These are phyloP conservation scores for Rhodophaea formosa DNA, from an alignment of 2,888 invertebrate genomes.

Conservation along the genomic window DNA sequence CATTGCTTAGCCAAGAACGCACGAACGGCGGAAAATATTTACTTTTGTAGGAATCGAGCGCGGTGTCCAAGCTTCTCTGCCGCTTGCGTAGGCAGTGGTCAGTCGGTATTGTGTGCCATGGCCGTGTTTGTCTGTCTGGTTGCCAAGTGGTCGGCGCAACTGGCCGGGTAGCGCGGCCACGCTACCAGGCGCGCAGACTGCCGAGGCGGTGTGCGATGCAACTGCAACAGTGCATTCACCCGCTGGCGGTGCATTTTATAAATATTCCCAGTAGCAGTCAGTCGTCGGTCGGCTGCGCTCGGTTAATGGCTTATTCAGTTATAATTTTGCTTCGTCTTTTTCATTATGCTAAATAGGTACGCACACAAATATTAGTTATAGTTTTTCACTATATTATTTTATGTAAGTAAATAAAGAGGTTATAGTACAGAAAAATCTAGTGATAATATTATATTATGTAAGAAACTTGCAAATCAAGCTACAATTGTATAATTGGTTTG, in stretches of 20 bases:
- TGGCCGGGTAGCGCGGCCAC: constrained; percentile 60
- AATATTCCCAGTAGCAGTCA: constrained; percentile 13
- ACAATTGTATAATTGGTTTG: no score
- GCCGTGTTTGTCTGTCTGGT: constrained; percentile 51
- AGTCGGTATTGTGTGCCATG: constrained; percentile 44
- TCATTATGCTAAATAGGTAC: not conserved
- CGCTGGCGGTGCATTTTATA: constrained; percentile 28
- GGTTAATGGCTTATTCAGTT: not conserved
- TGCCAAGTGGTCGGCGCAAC: constrained; percentile 73
- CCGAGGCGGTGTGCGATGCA: constrained; percentile 38
- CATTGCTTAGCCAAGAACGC: not conserved
- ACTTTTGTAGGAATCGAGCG: not conserved
- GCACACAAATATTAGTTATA: no score
- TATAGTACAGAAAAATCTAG: no score
- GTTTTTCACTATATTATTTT: no score
- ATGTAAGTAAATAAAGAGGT: no score
- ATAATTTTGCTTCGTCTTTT: not conserved
- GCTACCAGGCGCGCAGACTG: constrained; percentile 64
- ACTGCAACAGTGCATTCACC: constrained; percentile 44
- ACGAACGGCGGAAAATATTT: not conserved
- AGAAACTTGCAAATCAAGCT: no score
- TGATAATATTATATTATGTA: no score
- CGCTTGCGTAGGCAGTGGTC: constrained; percentile 34
- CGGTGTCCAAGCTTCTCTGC: constrained; percentile 1
- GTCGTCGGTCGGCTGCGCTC: not conserved